phyloP scores from a whole-genome alignment of 2,888 invertebrate genomes.

The Drosophila subsilvestris region DNA sequence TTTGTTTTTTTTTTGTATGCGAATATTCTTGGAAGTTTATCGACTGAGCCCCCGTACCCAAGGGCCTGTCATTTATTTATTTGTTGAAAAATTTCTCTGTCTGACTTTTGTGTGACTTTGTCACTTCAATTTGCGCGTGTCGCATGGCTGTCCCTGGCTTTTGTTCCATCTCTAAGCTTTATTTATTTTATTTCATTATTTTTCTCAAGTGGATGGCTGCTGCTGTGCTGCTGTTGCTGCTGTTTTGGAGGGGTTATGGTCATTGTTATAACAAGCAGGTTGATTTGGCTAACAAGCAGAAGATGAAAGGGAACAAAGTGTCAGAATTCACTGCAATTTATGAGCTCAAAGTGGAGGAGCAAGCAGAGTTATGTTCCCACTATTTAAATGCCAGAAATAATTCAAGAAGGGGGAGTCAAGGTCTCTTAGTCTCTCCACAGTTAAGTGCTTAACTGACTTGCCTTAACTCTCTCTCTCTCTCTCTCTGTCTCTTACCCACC shows the following conservation, averaged over 20 bases:
- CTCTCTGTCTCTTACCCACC: neutral
- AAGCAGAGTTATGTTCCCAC: neutral
- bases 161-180: constrained; percentile 28
- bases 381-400: neutral
- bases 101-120: constrained; percentile 70
- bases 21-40: constrained; percentile 17
- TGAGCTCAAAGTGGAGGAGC: neutral
- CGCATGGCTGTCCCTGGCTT: constrained; percentile 15
- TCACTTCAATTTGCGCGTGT: constrained; percentile 52
- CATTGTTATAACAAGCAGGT: constrained; percentile 60
- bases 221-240: constrained; percentile 15
- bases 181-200: constrained; percentile 40
- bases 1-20: neutral
- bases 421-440: neutral
- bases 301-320: constrained; percentile 6
- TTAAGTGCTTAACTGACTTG: constrained; percentile 1
- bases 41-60: constrained; percentile 19
- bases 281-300: constrained; percentile 59
- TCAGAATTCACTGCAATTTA: constrained; percentile 8
- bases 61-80: constrained; percentile 57
- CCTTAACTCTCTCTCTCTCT: neutral
- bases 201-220: constrained; percentile 47
- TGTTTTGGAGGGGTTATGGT: constrained; percentile 1
- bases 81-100: constrained; percentile 62
- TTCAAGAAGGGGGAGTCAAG: too few species aligned